These are phyloP conservation scores for Atlantisia rogersi DNA, from an alignment of 2,113 vertebrate genomes.

Conservation along the genomic window DNA sequence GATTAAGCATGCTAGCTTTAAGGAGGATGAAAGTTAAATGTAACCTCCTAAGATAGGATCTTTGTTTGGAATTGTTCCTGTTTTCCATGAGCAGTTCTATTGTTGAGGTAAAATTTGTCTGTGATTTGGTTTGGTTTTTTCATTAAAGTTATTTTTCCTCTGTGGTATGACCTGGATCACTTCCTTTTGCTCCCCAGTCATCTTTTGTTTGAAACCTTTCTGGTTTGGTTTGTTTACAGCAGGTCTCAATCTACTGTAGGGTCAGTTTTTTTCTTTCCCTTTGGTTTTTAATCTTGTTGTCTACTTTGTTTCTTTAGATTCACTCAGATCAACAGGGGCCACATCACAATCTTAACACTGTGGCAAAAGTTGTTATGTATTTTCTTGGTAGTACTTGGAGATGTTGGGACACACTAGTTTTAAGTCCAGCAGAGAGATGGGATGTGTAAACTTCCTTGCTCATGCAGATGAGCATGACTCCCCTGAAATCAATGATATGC, in stretches of 20 bases:
- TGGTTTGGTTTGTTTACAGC: not conserved
- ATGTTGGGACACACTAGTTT: not conserved
- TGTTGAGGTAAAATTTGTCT: not conserved
- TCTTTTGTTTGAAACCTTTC: not conserved
- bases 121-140: not conserved
- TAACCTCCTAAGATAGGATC: not conserved
- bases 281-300: not conserved
- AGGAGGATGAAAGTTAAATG: not conserved
- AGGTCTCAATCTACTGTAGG: not conserved
- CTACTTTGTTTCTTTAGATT: not conserved
- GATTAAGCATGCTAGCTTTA: not conserved
- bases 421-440: not conserved
- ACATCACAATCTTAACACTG: not conserved
- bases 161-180: not conserved
- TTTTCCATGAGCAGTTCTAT: not conserved
- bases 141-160: not conserved
- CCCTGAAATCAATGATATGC: not conserved
- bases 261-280: not conserved
- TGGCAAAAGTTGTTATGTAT: not conserved
- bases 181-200: not conserved
- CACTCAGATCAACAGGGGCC: not conserved
- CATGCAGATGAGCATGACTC: not conserved
- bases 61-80: not conserved
- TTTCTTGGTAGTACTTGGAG: not conserved
- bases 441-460: not conserved